Conservation (phyloP, 2,797 vertebrate genomes). For the Sebastes oblongus region DNA sequence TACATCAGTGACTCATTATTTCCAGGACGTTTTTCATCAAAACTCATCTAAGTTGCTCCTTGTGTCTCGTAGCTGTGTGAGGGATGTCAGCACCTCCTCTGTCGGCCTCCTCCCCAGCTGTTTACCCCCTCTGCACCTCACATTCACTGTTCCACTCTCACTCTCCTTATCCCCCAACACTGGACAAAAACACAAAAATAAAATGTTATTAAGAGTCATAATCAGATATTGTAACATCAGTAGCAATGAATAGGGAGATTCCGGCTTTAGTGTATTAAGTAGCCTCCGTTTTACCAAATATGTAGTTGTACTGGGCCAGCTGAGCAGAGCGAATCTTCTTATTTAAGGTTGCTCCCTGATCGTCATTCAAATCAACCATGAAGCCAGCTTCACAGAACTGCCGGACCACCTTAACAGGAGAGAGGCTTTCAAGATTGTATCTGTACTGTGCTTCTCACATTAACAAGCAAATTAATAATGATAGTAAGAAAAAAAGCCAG, state of each 20-base stretch:
- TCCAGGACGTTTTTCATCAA: constrained; percentile 59
- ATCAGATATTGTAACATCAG: constrained; percentile 4
- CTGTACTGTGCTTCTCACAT: neutral
- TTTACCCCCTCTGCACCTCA: constrained; percentile 83
- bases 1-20: constrained; percentile 29
- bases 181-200: constrained; percentile 50
- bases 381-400: constrained; percentile 83
- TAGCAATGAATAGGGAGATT: neutral
- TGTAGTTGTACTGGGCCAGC: constrained; percentile 92
- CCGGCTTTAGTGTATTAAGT: neutral
- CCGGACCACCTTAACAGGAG: constrained; percentile 81
- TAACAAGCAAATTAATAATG: constrained; percentile 10
- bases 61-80: constrained; percentile 77
- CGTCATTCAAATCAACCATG: constrained; percentile 80
- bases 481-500: neutral
- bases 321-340: constrained; percentile 91
- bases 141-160: constrained; percentile 79
- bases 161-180: constrained; percentile 89
- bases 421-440: constrained; percentile 26
- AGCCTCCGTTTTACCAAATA: constrained; percentile 84
- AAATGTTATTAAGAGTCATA: neutral
- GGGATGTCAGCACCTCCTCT: constrained; percentile 73
- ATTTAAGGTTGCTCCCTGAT: constrained; percentile 84
- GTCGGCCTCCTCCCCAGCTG: constrained; percentile 81
- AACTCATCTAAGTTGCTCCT: constrained; percentile 83